Conservation (phyloP, 1,140 invertebrate species). For the Hypsibius dujardini region DNA sequence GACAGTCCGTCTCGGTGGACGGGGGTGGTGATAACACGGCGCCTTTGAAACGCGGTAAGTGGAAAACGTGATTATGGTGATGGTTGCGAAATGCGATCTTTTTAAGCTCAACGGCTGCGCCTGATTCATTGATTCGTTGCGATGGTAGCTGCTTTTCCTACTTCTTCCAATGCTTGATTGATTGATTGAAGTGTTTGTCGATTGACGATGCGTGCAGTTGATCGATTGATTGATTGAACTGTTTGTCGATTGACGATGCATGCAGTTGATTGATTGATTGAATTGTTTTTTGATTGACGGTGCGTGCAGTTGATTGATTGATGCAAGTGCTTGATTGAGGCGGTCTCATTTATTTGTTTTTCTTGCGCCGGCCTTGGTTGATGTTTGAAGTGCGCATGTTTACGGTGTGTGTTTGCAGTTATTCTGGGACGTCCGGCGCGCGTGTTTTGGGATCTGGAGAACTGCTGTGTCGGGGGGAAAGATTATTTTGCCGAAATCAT, state of each 20-base stretch:
- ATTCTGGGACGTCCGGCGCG: slow-evolving; percentile 13
- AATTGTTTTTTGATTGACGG: not conserved
- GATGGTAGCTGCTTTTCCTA: too few relatives aligned
- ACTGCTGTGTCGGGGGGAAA: not conserved
- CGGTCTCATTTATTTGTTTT: not conserved
- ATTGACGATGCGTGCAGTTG: not conserved
- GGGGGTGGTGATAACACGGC: too few relatives aligned
- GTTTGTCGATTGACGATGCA: not conserved
- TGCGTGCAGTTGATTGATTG: too few relatives aligned
- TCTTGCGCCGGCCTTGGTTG: not conserved
- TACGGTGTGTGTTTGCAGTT: not conserved
- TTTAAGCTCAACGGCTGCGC: too few relatives aligned
- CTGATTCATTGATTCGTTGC: too few relatives aligned
- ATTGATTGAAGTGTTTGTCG: not conserved
- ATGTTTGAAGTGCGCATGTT: not conserved
- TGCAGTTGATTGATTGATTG: not conserved
- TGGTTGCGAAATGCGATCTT: too few relatives aligned
- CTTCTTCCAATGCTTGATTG: too few relatives aligned
- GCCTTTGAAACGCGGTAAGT: too few relatives aligned
- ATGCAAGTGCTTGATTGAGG: too few relatives aligned
- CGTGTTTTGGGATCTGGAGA: slow-evolving; percentile 17
- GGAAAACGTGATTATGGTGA: too few relatives aligned
- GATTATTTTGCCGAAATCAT: slow-evolving; percentile 10
- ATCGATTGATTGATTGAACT: not conserved
- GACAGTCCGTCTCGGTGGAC: too few relatives aligned